These are phyloP conservation scores for Fratercula arctica DNA, from an alignment of 2,797 vertebrate species.

Conservation along the genomic window DNA sequence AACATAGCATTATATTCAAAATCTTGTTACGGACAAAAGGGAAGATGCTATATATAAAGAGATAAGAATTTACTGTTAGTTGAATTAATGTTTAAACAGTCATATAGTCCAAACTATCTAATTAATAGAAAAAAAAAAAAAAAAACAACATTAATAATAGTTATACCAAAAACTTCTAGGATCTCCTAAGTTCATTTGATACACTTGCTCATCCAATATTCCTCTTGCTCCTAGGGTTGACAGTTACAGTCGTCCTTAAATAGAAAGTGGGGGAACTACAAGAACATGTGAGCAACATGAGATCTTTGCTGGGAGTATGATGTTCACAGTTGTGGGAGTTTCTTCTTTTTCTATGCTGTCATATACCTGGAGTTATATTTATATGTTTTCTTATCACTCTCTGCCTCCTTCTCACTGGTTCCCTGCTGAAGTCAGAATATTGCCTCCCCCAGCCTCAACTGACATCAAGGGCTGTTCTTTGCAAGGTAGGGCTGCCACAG, in stretches of 20 bases:
- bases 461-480: neutral
- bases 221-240: neutral
- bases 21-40: neutral
- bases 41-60: neutral
- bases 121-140: neutral
- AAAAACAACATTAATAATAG: neutral
- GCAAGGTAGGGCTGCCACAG: neutral
- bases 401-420: neutral
- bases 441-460: neutral
- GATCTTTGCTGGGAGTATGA: neutral
- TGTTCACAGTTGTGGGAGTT: conserved; percentile 8
- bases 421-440: neutral
- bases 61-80: neutral
- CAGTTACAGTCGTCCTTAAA: neutral
- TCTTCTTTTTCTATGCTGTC: conserved; percentile 2
- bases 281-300: neutral
- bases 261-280: neutral
- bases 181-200: neutral
- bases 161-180: neutral
- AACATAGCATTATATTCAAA: neutral
- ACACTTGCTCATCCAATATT: neutral
- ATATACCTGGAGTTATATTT: conserved; percentile 2
- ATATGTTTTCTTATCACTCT: neutral
- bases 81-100: neutral
- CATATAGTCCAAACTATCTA: neutral